Base-by-base conservation (phyloP, 2,888 invertebrate species). In the Tenthredo livida region DNA sequence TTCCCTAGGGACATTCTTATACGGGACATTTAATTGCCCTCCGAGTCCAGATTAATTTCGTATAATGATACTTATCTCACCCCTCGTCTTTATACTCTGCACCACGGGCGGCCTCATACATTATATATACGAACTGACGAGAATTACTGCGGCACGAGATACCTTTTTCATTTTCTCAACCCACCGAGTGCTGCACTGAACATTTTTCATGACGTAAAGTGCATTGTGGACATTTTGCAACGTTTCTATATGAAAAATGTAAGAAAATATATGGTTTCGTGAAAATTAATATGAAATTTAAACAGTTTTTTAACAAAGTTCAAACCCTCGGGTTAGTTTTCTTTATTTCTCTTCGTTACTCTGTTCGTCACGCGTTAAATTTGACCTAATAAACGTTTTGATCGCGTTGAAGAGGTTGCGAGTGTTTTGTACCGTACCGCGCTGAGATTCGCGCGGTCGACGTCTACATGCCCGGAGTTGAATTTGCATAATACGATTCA, bases 401-500 rank as follows among this genome's bases (percentile, higher is more conserved):
- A 43, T 77, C 54, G 17, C 29, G 77, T 47, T 33, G 77, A 17
- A 40, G 17, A 50, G 29, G 9, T 54, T 50, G 21, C 17, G 77
- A 17, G 29, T 25, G 58, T 77, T 50, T 43, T 9, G 77, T 54
- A 54, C 12, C 17, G n/a, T 61, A 10, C 21, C 17, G 58, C n/a
- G 80, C 0, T 10, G 58, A 61, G 65, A 83, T 67, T 83, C 82
- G 65, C 43, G 47, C 29, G 67, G 43, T 65, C 37, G 65, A 54
- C 43, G 67, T 67, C 67, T 47, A 33, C 67, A 83, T 37, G 47
- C 65, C 25, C 25, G 67, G 43, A 67, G 58, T 65, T 83, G 43
- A 83, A 92, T 93, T 93, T 93, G 92, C 92, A 93, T 93, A 93
- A 93, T 92, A 91, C 91, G 92, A 92, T 93, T 91, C 91, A 91